Conservation (phyloP, 2,113 vertebrate genomes). For the Chrysemys picta region DNA sequence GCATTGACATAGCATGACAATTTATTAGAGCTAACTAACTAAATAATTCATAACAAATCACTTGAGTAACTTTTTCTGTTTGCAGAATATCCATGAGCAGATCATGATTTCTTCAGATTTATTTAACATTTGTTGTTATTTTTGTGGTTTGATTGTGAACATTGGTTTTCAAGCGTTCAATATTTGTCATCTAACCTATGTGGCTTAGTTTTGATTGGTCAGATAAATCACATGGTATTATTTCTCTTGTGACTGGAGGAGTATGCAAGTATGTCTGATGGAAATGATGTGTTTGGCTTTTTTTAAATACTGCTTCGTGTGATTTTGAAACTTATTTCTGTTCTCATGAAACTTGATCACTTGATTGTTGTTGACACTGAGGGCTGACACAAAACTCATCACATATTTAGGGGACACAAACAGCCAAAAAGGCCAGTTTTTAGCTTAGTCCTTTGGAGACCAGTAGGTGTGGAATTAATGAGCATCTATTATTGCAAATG, state of each 20-base stretch:
- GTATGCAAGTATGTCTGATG: not conserved
- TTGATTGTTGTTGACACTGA: not conserved
- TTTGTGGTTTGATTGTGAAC: not conserved
- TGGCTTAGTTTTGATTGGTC: not conserved
- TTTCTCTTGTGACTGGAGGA: not conserved
- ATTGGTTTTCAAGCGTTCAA: not conserved
- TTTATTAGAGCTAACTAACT: slow-evolving; percentile 26
- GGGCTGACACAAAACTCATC: not conserved
- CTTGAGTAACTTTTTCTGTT: not conserved
- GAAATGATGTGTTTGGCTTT: not conserved
- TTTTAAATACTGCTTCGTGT: not conserved
- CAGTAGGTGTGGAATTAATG: not conserved
- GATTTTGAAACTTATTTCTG: not conserved
- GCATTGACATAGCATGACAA: not conserved
- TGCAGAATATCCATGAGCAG: not conserved
- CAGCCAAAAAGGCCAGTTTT: not conserved
- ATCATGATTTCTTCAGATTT: not conserved
- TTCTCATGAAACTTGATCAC: not conserved
- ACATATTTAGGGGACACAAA: not conserved
- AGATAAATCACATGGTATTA: not conserved
- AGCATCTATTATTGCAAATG: not conserved
- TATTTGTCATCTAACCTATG: not conserved
- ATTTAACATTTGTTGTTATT: not conserved
- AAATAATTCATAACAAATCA: slow-evolving; percentile 13
- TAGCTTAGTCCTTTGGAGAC: not conserved